Base-by-base conservation (phyloP, 2,113 vertebrate genomes). In the Nesoenas mayeri region DNA sequence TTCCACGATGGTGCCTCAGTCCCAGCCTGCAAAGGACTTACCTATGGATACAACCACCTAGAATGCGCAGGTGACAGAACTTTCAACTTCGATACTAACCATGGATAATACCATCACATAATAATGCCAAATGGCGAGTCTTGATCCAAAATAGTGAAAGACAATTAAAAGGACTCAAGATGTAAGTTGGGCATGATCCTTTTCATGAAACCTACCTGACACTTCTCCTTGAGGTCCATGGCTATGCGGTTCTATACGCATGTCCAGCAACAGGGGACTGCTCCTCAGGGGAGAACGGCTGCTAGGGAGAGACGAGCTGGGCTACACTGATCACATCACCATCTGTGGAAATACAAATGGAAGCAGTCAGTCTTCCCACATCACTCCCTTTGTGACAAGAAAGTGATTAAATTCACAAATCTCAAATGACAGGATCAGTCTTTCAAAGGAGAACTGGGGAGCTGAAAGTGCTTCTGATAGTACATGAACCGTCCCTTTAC, bases 191-290 rank as follows among this genome's bases (percentile, higher is more conserved):
- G 38, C 36, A 22, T 32, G 50, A 73, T 18, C 31, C 22, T 65
- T 60, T 32, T 5, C 31, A 78, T 5, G 12, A 81, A 78, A 91
- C 97, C 95, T 98, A 99, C 99, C 98, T 98, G 98, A 97, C 97
- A 98, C 97, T 99, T 99, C 98, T 98, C 98, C 96, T 98, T 98
- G 93, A 96, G 97, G 96, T 99, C 99, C 99, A 99, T 99, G 97
- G 95, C 97, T 95, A 89, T 94, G 84, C 44, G 21, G 94, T 73
- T 95, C 97, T 87, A 95, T 96, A 96, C 97, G 97, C 99, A 99
- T 99, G 97, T 98, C 99, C 98, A 89, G 98, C 72, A 86, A 88
- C 88, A 89, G 29, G 53, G 44, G 70, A 86, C 64, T 89, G 96
- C 91, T 90, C 93, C 96, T 94, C 22, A 51, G 93, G 70, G 72